Base-by-base conservation (phyloP, 2,113 vertebrate species). In the Turdus rufiventris region DNA sequence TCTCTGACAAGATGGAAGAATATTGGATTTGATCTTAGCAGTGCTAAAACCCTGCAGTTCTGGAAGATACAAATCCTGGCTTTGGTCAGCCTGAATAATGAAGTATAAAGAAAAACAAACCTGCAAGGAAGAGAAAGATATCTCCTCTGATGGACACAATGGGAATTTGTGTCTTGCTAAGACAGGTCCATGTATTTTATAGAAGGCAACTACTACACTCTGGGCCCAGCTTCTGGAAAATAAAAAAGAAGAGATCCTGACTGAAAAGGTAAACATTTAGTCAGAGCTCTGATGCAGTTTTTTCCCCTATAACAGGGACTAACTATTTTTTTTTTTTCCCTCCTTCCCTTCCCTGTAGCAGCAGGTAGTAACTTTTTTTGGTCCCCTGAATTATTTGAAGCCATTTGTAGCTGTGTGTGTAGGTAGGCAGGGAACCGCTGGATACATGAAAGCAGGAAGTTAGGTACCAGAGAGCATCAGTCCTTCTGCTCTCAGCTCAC, bases 321-420 rank as follows among this genome's bases (percentile, higher is more conserved):
- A 79, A 75, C 1, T 18, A 47, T 17, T 29, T 23, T 53, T 26
- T 66, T 61, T 33, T 66, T 40, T 38, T 38, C 38, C 38, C n/a
- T n/a, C n/a, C n/a, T n/a, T n/a, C n/a, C 38, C 38, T 19, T 31
- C 40, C 7, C n/a, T 68, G 36, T 19, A 57, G 34, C 43, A 70
- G 7, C 3, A 4, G 29, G 7, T 47, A 81, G 15, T 18, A 74
- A 74, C 2, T 10, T 63, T 23, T 51, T 53, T 17, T 9, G 4
- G 8, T 7, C 14, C 29, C n/a, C n/a, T 38, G 9, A 16, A 5
- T 84, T 67, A 9, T 34, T 10, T 20, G 34, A 51, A 19, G 15
- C 26, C 6, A 12, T 31, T 34, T 0, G 0, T 31, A 17, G 21
- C 12, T 58, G 26, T 29, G 5, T 9, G 3, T 8, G 10, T 50